phyloP scores from a whole-genome alignment of 2,888 invertebrate genomes.

The Ormia ochracea region DNA sequence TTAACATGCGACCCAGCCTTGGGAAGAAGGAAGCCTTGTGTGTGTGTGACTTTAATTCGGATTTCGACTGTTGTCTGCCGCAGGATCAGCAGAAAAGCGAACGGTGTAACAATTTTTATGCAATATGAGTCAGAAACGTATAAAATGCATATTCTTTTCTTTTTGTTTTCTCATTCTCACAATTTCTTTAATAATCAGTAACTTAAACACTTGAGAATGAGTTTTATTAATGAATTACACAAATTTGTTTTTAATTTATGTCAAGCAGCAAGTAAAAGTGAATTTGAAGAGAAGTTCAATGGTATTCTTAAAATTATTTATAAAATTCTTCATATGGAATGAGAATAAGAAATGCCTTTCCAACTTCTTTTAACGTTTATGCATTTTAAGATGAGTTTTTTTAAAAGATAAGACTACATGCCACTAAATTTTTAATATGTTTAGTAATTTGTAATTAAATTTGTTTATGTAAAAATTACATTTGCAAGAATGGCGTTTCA shows the following conservation, averaged over 20 bases:
- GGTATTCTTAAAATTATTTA: background rate
- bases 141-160: background rate
- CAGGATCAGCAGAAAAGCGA: constrained; percentile 37
- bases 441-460: too few species aligned
- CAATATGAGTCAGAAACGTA: constrained; percentile 51
- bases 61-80: constrained; percentile 56
- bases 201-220: constrained; percentile 42
- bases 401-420: too few species aligned
- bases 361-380: too few species aligned
- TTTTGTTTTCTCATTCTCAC: background rate
- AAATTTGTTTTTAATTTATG: constrained; percentile 37
- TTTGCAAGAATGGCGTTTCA: too few species aligned
- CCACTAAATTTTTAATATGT: too few species aligned
- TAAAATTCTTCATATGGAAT: background rate
- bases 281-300: background rate
- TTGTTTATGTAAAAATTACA: too few species aligned
- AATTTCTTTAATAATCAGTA: constrained; percentile 38
- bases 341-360: background rate
- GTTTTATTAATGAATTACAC: constrained; percentile 47
- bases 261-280: background rate
- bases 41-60: constrained; percentile 53
- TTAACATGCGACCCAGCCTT: constrained; percentile 65
- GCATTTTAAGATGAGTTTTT: too few species aligned
- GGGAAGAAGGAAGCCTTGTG: constrained; percentile 56
- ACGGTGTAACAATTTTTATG: constrained; percentile 29